Conservation (phyloP, 35 echinoderm and acorn worm genomes). For the Anneissia japonica region DNA sequence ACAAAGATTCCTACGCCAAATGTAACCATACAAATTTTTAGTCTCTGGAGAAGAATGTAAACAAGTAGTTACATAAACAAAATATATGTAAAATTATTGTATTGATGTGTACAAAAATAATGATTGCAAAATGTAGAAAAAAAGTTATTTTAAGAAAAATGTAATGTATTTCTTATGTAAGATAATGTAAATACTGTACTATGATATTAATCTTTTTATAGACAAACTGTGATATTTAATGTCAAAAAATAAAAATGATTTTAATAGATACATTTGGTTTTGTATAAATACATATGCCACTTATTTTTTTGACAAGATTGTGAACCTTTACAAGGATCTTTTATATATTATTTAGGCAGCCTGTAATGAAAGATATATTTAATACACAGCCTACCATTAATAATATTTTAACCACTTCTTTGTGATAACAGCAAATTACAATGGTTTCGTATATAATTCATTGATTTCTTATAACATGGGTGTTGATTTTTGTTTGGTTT, state of each 20-base stretch:
- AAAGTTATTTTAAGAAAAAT: background rate
- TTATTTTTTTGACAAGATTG: too few relatives aligned
- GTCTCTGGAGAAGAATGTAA: background rate
- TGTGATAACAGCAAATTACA: too few relatives aligned
- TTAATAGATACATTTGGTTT: background rate
- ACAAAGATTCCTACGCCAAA: background rate
- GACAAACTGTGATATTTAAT: background rate
- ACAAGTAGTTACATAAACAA: background rate
- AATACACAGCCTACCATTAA: too few relatives aligned
- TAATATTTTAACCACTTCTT: too few relatives aligned
- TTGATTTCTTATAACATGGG: too few relatives aligned
- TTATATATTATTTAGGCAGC: too few relatives aligned
- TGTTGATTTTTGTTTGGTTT: background rate
- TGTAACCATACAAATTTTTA: background rate
- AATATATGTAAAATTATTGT: background rate
- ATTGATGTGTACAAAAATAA: background rate
- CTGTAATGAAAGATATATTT: too few relatives aligned
- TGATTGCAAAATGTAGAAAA: background rate
- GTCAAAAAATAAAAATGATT: background rate
- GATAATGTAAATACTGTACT: background rate
- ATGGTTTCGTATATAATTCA: too few relatives aligned
- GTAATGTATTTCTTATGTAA: background rate
- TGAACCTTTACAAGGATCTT: too few relatives aligned
- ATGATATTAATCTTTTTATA: background rate
- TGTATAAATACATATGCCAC: too few relatives aligned